Evolutionary conservation across 1,140 invertebrate genomes (phyloP), one percentile per base, ranked within the genome.

Genomic region (Pogonomyrmex californicus): DNA sequence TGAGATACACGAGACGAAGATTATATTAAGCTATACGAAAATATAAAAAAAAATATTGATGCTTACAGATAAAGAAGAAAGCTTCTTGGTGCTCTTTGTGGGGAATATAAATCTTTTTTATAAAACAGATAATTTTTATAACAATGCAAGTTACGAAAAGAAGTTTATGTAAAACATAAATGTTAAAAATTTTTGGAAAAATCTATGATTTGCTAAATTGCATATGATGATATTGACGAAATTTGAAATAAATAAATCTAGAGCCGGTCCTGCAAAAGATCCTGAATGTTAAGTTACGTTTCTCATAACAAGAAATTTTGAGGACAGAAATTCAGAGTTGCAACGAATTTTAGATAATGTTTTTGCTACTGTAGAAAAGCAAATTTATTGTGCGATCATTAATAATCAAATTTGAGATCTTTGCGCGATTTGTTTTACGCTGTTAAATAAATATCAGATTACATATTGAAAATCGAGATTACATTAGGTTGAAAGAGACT

Each of bases 391-490:
- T 36, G 51, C 30, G 58, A 49, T 62, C 9, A 47, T 36, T 77
- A 33, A 77, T 17, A 44, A 47, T 68, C n/a, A 23, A 17, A 12
- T 30, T 47, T 17, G 14, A 47, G 6, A 14, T 17, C 10, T 33
- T n/a, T 12, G 36, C n/a, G 36, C 4, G 12, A 56, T 73, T 14
- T 51, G 1, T 73, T 73, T 44, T 36, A 12, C 36, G 0, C 3
- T 12, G 23, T 62, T 62, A 36, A 9, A 23, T 12, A 36, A 2
- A 3, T 58, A 23, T 51, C 36, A 60, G 1, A 60, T 14, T 12
- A 47, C 44, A 5, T 17, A 60, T 66, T 44, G 63, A 68, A 51
- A 70, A 49, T 70, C 30, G 44, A 70, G 23, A 70, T 47, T 66
- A 9, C 10, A 47, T 66, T 63, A 4, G 5, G 12, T 12, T 30